These are phyloP conservation scores for Lycaena phlaeas DNA, from an alignment of 2,888 invertebrate genomes.

Conservation along the genomic window DNA sequence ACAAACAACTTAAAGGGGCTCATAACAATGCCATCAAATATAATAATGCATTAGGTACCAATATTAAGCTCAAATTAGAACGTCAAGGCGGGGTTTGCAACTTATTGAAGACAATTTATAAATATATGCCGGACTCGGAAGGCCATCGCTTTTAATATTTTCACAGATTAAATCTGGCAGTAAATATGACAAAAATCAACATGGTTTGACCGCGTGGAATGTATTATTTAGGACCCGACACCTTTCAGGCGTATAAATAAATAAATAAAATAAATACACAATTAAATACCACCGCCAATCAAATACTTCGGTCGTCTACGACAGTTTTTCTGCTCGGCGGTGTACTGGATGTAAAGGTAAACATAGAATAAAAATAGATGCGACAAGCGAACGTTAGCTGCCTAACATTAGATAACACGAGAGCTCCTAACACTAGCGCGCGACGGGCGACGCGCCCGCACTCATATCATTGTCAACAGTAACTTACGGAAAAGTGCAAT, in stretches of 20 bases:
- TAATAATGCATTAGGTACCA: conserved; percentile 59
- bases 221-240: conserved; percentile 65
- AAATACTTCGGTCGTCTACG: neutral
- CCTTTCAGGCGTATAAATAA: conserved; percentile 63
- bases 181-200: conserved; percentile 43
- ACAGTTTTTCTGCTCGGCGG: conserved; percentile 18
- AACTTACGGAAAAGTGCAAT: conserved; percentile 16
- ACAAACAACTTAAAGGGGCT: conserved; percentile 68
- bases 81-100: conserved; percentile 33
- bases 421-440: conserved; percentile 60
- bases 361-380: conserved; percentile 16
- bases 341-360: conserved; percentile 13
- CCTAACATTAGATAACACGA: conserved; percentile 68
- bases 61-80: conserved; percentile 59
- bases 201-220: conserved; percentile 69
- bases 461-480: conserved; percentile 1
- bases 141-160: conserved; percentile 46
- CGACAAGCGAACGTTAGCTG: conserved; percentile 61
- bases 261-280: conserved; percentile 19
- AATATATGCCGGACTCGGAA: too few species aligned
- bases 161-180: conserved; percentile 58
- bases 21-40: conserved; percentile 67
- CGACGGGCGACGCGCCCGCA: conserved; percentile 32
- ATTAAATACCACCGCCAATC: conserved; percentile 10
- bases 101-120: too few species aligned